These are phyloP conservation scores for Hirtodrosophila alboralis DNA, from an alignment of 2,888 invertebrate genomes.

Conservation along the genomic window DNA sequence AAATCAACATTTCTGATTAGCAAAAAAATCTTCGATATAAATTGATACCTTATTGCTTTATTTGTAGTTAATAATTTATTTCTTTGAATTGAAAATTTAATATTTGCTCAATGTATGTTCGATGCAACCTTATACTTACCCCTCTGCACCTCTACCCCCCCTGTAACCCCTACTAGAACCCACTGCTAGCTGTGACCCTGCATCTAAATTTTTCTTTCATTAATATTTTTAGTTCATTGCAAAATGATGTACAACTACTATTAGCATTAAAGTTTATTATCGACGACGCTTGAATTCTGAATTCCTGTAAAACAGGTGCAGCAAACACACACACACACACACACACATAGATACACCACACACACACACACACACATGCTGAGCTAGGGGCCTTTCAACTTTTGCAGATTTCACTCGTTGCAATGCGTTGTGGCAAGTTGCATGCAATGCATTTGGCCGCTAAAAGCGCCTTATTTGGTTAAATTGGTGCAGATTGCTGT, in stretches of 20 bases:
- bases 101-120: conserved; percentile 54
- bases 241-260: conserved; percentile 80
- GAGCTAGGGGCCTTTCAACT: conserved; percentile 67
- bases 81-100: conserved; percentile 81
- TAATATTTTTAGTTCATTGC: conserved; percentile 70
- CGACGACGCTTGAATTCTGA: conserved; percentile 75
- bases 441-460: conserved; percentile 80
- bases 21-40: too few relatives aligned
- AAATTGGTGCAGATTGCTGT: conserved; percentile 79
- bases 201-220: conserved; percentile 8
- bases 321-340: conserved; percentile 24
- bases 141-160: neutral
- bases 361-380: conserved; percentile 11
- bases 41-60: too few relatives aligned
- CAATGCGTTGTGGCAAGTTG: conserved; percentile 57
- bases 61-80: too few relatives aligned
- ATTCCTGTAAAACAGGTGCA: conserved; percentile 81
- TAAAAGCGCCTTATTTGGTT: conserved; percentile 82
- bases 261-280: conserved; percentile 82
- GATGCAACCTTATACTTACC: too few relatives aligned
- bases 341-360: conserved; percentile 1
- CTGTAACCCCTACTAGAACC: conserved; percentile 1
- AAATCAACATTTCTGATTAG: too few relatives aligned
- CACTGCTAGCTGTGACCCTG: conserved; percentile 3
- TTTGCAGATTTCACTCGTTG: conserved; percentile 61